These are phyloP conservation scores for Lamproptera curius DNA, from an alignment of 2,888 invertebrate genomes.

Conservation along the genomic window DNA sequence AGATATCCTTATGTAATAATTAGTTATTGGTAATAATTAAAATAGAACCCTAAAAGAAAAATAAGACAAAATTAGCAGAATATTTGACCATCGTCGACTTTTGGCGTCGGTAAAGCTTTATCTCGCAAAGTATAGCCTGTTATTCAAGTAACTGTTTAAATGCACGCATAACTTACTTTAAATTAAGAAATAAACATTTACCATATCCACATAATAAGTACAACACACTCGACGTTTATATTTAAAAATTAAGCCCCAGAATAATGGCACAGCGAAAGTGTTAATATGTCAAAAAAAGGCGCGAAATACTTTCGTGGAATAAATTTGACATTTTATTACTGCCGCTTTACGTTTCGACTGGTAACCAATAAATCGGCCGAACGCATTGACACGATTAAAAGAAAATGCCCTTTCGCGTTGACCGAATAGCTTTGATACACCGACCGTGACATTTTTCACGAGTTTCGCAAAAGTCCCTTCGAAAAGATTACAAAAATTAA, in stretches of 20 bases:
- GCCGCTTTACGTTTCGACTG: not conserved
- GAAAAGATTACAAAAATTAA: slow-evolving; percentile 53
- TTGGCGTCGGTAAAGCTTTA: too few species aligned
- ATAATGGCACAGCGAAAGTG: not conserved
- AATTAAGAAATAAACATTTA: too few species aligned
- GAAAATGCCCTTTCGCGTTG: slow-evolving; percentile 49
- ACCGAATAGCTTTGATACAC: slow-evolving; percentile 47
- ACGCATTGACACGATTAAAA: slow-evolving; percentile 22
- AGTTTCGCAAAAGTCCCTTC: slow-evolving; percentile 46
- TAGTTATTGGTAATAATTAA: too few species aligned
- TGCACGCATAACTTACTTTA: too few species aligned
- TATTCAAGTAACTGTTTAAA: too few species aligned
- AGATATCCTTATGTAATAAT: too few species aligned
- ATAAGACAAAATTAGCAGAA: too few species aligned
- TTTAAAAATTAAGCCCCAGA: slow-evolving; percentile 1
- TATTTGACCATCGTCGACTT: too few species aligned
- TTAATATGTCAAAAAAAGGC: slow-evolving; percentile 2
- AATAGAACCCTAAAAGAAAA: too few species aligned
- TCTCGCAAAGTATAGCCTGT: too few species aligned
- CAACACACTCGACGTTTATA: not conserved
- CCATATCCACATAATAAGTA: not conserved
- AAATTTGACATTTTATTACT: slow-evolving; percentile 17
- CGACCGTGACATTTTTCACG: slow-evolving; percentile 63
- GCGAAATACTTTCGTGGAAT: slow-evolving; percentile 4
- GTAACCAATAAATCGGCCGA: slow-evolving; percentile 17